phyloP scores from a whole-genome alignment of 2,888 invertebrate species.

The Atherix ibis region DNA sequence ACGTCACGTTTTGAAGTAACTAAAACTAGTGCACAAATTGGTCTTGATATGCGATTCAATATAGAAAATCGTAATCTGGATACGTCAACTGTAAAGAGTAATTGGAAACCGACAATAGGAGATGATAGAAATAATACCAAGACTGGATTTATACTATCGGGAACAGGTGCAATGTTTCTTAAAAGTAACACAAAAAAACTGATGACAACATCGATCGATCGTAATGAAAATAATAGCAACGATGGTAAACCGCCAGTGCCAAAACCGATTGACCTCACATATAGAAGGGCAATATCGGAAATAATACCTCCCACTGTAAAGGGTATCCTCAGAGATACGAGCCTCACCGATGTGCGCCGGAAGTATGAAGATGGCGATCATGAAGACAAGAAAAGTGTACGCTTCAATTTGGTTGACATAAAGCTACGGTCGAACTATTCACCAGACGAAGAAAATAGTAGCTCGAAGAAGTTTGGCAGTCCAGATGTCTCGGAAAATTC shows the following conservation, averaged over 20 bases:
- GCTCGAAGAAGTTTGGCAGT: conserved; percentile 19
- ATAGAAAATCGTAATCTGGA: conserved; percentile 10
- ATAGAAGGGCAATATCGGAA: conserved; percentile 2
- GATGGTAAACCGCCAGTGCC: too few relatives aligned
- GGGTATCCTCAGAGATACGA: conserved; percentile 48
- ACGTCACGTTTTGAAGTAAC: conserved; percentile 27
- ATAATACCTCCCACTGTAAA: conserved; percentile 30
- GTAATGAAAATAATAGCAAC: conserved; percentile 11
- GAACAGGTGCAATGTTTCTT: conserved; percentile 45
- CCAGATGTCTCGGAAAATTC: conserved; percentile 23
- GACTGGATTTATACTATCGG: conserved; percentile 35
- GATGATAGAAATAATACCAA: conserved; percentile 11
- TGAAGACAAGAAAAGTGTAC: conserved; percentile 63
- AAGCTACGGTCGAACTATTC: conserved; percentile 17
- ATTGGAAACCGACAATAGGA: conserved; percentile 25
- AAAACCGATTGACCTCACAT: conserved; percentile 6
- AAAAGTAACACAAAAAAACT: conserved; percentile 38
- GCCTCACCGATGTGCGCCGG: conserved; percentile 28
- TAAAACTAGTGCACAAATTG: conserved; percentile 24
- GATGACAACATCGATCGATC: conserved; percentile 8
- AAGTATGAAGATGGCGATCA: conserved; percentile 17
- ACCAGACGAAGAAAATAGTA: conserved; percentile 21
- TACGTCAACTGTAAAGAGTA: background rate
- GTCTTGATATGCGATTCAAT: conserved; percentile 18
- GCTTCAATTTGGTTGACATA: conserved; percentile 38